These are phyloP conservation scores for Hystrix cristata DNA, from an alignment of 2,113 vertebrate genomes.

Conservation along the genomic window DNA sequence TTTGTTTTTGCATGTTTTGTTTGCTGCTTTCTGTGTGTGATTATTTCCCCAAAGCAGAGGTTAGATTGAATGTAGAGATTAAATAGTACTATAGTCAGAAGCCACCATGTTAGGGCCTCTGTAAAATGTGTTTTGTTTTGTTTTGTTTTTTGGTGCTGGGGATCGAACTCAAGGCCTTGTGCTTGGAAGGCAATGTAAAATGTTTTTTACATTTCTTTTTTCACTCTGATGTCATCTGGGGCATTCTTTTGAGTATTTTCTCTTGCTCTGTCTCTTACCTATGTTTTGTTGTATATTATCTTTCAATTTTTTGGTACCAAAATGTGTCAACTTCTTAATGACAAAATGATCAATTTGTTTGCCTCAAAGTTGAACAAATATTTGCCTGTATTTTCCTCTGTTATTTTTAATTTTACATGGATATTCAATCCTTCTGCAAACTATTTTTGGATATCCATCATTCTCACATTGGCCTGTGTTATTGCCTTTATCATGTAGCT, in stretches of 20 bases:
- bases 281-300: not conserved
- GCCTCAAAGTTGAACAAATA: constrained; percentile 8
- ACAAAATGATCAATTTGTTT: not conserved
- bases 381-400: not conserved
- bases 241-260: not conserved
- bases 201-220: not conserved
- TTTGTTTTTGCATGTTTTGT: not conserved
- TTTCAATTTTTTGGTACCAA: not conserved
- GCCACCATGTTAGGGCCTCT: not conserved
- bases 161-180: too few relatives aligned
- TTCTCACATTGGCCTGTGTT: not conserved
- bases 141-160: too few relatives aligned
- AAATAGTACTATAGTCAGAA: not conserved
- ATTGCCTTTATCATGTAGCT: not conserved
- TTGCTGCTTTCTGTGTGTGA: not conserved
- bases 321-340: not conserved
- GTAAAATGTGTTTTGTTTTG: not conserved
- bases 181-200: not conserved
- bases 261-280: not conserved
- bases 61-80: not conserved
- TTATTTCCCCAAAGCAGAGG: not conserved
- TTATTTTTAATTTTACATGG: constrained; percentile 13
- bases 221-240: not conserved
- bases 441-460: not conserved
- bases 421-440: not conserved